phyloP scores from a whole-genome alignment of 2,113 vertebrate genomes.

The Tonatia bakeri region DNA sequence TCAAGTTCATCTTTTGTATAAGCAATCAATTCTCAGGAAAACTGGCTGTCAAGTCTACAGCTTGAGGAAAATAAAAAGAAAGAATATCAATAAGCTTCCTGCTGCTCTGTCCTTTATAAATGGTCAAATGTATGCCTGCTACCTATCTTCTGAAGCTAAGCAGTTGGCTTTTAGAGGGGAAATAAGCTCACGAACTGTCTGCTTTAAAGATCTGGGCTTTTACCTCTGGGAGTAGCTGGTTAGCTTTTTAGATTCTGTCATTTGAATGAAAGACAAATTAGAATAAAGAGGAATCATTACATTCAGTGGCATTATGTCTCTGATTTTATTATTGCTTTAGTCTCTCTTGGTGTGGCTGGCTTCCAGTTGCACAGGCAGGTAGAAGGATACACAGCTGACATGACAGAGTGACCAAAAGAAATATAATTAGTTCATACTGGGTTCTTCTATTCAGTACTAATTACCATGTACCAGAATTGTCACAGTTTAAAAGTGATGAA shows the following conservation, averaged over 20 bases:
- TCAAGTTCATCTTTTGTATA: conserved; percentile 56
- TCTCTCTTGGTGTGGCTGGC: background rate
- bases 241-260: background rate
- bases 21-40: conserved; percentile 52
- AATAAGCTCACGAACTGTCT: background rate
- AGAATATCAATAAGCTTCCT: conserved; percentile 43
- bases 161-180: background rate
- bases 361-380: background rate
- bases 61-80: conserved; percentile 45
- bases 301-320: background rate
- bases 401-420: background rate
- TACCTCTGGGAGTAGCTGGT: background rate
- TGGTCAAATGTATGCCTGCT: background rate
- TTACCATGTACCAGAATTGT: background rate
- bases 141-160: conserved; percentile 18
- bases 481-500: background rate
- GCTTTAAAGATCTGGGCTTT: conserved; percentile 17
- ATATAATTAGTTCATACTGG: conserved; percentile 34
- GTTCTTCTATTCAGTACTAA: conserved; percentile 3
- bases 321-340: conserved; percentile 28
- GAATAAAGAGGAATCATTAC: background rate
- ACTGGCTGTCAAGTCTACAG: conserved; percentile 22
- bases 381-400: background rate
- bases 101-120: conserved; percentile 31
- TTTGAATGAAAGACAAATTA: conserved; percentile 56